Evolutionary conservation across 2,797 vertebrate genomes (phyloP).

Genomic region (Alca torda): DNA sequence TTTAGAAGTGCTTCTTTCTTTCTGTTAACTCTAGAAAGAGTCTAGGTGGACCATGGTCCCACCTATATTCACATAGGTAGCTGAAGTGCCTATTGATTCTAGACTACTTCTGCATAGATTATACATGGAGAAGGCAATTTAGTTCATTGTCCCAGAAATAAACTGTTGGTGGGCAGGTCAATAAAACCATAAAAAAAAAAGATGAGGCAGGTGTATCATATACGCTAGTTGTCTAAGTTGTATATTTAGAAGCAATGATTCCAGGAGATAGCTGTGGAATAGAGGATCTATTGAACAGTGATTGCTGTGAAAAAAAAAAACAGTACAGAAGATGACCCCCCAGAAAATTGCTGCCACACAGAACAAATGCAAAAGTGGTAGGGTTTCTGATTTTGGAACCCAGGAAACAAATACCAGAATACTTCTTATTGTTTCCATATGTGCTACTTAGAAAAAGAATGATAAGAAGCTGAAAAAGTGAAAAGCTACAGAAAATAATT

Average conservation of each 20-base stretch:
- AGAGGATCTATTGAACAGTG: not conserved
- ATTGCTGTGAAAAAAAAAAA: not conserved
- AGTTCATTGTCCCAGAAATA: not conserved
- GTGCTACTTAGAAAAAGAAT: not conserved
- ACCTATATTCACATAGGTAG: not conserved
- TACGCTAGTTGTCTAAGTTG: not conserved
- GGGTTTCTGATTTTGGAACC: not conserved
- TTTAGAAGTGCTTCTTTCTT: not conserved
- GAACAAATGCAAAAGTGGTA: not conserved
- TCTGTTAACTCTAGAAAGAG: not conserved
- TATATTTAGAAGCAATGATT: not conserved
- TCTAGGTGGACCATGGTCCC: not conserved
- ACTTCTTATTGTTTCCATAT: not conserved
- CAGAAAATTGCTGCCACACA: not conserved
- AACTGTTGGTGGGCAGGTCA: not conserved
- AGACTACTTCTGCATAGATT: not conserved
- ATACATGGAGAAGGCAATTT: not conserved
- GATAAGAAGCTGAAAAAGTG: not conserved
- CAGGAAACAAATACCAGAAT: not conserved
- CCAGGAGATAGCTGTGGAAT: not conserved
- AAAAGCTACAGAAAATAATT: not conserved
- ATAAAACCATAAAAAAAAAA: not conserved
- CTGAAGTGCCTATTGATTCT: not conserved
- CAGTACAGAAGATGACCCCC: not conserved
- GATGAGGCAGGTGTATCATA: not conserved